Evolutionary conservation across 2,113 vertebrate genomes (phyloP).

Genomic region (Spea bombifrons): DNA sequence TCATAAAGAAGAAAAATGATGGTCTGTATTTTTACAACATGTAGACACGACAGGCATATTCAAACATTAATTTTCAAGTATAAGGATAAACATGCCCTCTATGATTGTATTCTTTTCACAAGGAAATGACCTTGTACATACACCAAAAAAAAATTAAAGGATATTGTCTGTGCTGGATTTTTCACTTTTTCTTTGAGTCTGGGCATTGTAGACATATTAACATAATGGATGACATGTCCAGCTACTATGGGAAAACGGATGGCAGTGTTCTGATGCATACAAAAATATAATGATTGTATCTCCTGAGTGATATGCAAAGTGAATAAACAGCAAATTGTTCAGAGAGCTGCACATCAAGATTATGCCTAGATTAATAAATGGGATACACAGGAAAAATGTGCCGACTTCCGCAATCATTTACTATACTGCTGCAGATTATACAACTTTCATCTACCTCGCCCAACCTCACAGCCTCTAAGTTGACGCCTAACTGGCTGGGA

Average conservation of each 20-base stretch:
- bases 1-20: slow-evolving; percentile 45
- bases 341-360: background rate
- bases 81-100: slow-evolving; percentile 27
- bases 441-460: no score
- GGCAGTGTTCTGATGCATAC: background rate
- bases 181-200: background rate
- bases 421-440: no score
- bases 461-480: no score
- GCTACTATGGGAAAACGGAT: background rate
- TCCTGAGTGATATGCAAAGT: background rate
- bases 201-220: background rate
- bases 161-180: background rate
- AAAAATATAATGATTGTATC: slow-evolving; percentile 2
- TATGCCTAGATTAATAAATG: background rate
- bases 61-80: slow-evolving; percentile 41
- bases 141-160: slow-evolving; percentile 19
- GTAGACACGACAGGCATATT: slow-evolving; percentile 42
- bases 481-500: no score
- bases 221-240: background rate
- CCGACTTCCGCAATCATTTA: background rate
- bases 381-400: background rate
- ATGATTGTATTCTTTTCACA: slow-evolving; percentile 20
- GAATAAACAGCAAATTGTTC: background rate
- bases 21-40: slow-evolving; percentile 41
- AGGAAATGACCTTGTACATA: slow-evolving; percentile 28